Evolutionary conservation across 1,140 invertebrate species (phyloP).

Genomic region (Rhopalosiphum padi): DNA sequence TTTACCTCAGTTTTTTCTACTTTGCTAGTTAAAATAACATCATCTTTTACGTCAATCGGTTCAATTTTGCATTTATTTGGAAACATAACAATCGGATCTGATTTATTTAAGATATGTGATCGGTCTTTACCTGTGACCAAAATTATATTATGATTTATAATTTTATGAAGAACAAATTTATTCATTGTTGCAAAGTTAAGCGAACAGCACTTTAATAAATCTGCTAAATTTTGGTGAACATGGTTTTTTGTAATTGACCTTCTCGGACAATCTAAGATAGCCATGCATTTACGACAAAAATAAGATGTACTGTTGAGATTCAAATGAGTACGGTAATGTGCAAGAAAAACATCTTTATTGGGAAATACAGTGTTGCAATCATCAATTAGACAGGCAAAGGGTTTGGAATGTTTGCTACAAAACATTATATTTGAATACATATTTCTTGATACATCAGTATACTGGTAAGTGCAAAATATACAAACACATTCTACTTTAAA

Average conservation of each 20-base stretch:
- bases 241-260: not conserved
- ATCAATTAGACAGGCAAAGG: not conserved
- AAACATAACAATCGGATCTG: not conserved
- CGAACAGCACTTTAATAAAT: not conserved
- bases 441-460: not conserved
- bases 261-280: not conserved
- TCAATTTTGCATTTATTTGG: not conserved
- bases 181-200: not conserved
- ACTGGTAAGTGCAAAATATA: not conserved
- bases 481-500: not conserved
- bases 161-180: conserved; percentile 8
- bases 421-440: not conserved
- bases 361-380: not conserved
- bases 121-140: not conserved
- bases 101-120: not conserved
- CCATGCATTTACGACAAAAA: not conserved
- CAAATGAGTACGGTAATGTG: not conserved
- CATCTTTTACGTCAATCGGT: not conserved
- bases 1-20: not conserved
- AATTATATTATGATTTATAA: not conserved
- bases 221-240: not conserved
- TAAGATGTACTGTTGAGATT: not conserved
- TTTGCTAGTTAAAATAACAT: not conserved
- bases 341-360: not conserved
- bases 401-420: not conserved